Evolutionary conservation across 2,113 vertebrate genomes (phyloP).

Genomic region (Pionites leucogaster): DNA sequence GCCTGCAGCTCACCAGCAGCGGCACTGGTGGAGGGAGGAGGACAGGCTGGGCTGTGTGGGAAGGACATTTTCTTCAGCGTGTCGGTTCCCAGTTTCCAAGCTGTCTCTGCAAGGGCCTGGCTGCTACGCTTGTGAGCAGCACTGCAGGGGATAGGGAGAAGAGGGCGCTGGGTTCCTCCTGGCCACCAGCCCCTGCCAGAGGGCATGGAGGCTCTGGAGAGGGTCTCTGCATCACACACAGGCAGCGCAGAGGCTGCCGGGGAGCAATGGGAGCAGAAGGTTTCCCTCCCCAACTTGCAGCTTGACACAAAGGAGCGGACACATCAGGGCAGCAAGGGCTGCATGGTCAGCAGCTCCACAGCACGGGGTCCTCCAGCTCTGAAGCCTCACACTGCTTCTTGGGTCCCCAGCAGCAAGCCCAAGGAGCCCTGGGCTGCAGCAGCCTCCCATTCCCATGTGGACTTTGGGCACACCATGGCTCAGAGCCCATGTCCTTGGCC

Average conservation of each 20-base stretch:
- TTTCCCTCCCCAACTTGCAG: not conserved
- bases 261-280: not conserved
- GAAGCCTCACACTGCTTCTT: rapidly evolving
- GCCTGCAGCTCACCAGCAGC: not conserved
- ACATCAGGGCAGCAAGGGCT: too few relatives aligned
- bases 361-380: not conserved
- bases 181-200: not conserved
- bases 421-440: not conserved
- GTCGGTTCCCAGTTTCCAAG: not conserved
- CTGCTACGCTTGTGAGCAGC: not conserved
- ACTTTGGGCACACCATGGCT: not conserved
- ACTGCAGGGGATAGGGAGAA: not conserved
- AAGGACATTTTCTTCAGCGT: constrained; percentile 38
- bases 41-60: constrained; percentile 41
- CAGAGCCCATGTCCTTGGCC: not conserved
- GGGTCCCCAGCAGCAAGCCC: not conserved
- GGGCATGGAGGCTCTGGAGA: not conserved
- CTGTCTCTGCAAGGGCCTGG: not conserved
- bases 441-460: not conserved
- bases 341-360: rapidly evolving
- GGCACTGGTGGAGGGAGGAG: not conserved
- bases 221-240: not conserved
- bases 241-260: not conserved
- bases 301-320: not conserved
- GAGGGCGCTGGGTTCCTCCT: not conserved